Evolutionary conservation across 35 echinoderm and acorn worm species (phyloP), one percentile per base, ranked within the genome.

Genomic region (Stichopus chloronotus): DNA sequence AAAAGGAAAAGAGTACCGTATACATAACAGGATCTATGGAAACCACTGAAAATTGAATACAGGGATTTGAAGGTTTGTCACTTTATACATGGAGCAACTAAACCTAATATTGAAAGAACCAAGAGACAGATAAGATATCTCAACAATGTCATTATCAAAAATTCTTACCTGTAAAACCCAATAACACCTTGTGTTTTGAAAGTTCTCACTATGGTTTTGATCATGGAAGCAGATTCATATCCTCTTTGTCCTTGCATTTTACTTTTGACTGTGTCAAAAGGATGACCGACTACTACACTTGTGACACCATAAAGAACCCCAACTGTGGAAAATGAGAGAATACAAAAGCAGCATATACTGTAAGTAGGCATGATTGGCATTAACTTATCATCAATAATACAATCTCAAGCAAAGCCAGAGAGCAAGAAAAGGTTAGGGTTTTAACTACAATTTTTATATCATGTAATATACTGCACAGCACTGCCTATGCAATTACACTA

Each of bases 231-330:
- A 13, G 78, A 93, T 72, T 99, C 97, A 91, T 88, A 99, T 1
- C 97, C 97, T 52, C 9, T 65, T 87, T 99, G 97, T 25, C 93
- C 97, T 59, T 99, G 97, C 97, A 99, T 99, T 59, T 96, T 99
- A 58, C 83, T 99, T 87, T 99, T 99, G 81, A 99, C 94, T 9
- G 97, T 99, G 84, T 99, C 97, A 88, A 99, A 92, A 7, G 97
- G 97, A 92, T 99, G 97, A 56, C 97, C 97, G 13, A 99, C 97
- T 5, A 83, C 79, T 5, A 99, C 97, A 92, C 95, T 99, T 19
- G 97, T 99, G 3, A 94, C 65, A 5, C 97, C 97, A 96, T 99
- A 99, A 13, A 99, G 79, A n/a, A 99, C 93, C 17, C 97, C 97
- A 20, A 99, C 97, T 98, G 57, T 11, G 25, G 55, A 85, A 85